phyloP scores from a whole-genome alignment of 2,113 vertebrate genomes.

The Microtus richardsoni region DNA sequence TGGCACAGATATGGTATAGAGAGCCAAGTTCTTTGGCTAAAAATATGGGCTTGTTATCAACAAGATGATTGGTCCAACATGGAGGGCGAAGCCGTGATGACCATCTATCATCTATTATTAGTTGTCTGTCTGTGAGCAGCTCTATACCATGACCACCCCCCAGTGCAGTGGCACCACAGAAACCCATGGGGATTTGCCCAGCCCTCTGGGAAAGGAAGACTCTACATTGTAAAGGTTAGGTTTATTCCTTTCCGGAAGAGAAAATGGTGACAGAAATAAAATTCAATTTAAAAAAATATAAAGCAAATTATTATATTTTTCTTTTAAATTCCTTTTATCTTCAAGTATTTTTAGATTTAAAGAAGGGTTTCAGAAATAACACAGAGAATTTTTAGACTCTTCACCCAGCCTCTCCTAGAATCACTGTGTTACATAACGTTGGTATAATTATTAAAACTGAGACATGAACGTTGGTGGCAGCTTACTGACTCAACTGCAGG shows the following conservation, averaged over 20 bases:
- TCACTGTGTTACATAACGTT: background rate
- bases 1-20: background rate
- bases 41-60: background rate
- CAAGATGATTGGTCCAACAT: background rate
- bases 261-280: background rate
- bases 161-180: background rate
- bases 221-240: background rate
- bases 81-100: background rate
- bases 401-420: background rate
- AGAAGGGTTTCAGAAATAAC: constrained; percentile 2
- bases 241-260: background rate
- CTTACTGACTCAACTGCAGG: background rate
- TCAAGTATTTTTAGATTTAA: constrained; percentile 29
- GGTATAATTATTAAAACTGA: background rate
- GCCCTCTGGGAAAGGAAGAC: background rate
- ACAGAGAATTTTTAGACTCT: background rate
- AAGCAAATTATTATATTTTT: background rate
- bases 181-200: background rate
- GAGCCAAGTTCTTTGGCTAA: background rate
- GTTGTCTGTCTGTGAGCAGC: background rate
- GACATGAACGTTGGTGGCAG: background rate
- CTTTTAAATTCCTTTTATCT: background rate
- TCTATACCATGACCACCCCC: background rate
- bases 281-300: background rate
- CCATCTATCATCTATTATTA: background rate